Conservation (phyloP, 2,888 invertebrate genomes). For the Eledona agricola region DNA sequence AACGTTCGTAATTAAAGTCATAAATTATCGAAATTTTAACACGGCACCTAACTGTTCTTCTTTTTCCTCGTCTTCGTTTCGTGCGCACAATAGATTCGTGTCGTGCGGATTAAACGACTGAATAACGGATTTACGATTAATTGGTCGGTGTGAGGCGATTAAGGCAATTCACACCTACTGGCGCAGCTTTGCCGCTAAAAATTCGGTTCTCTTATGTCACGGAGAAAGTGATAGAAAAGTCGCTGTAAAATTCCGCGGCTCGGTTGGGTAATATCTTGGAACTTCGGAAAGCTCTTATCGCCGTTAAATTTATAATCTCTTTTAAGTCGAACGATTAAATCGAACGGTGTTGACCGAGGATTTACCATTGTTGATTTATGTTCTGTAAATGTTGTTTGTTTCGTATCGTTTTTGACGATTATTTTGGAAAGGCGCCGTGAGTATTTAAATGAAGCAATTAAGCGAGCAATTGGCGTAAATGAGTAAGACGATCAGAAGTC, state of each 20-base stretch:
- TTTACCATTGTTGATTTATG: too few relatives aligned
- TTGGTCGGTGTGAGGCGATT: constrained; percentile 16
- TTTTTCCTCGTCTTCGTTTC: constrained; percentile 4
- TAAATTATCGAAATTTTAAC: constrained; percentile 46
- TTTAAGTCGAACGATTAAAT: too few relatives aligned
- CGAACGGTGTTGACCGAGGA: too few relatives aligned
- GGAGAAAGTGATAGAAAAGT: constrained; percentile 26
- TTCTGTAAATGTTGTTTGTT: too few relatives aligned
- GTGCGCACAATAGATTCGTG: constrained; percentile 15
- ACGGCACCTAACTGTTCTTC: constrained; percentile 30
- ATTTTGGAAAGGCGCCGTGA: too few relatives aligned
- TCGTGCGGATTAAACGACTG: constrained; percentile 13
- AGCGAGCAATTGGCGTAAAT: constrained; percentile 42
- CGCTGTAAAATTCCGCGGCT: constrained; percentile 20
- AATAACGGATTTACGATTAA: constrained; percentile 25
- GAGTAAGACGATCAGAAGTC: constrained; percentile 23
- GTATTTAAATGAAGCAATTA: constrained; percentile 41
- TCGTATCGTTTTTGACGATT: too few relatives aligned
- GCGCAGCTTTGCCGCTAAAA: too few relatives aligned
- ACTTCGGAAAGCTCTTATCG: too few relatives aligned
- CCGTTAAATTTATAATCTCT: too few relatives aligned
- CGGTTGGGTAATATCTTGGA: too few relatives aligned
- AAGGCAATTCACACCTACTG: constrained; percentile 25
- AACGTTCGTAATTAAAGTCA: constrained; percentile 42
- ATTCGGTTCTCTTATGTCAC: constrained; percentile 1